Evolutionary conservation across 2,113 vertebrate species (phyloP), one percentile per base, ranked within the genome.

Genomic region (Lamprotornis superbus): DNA sequence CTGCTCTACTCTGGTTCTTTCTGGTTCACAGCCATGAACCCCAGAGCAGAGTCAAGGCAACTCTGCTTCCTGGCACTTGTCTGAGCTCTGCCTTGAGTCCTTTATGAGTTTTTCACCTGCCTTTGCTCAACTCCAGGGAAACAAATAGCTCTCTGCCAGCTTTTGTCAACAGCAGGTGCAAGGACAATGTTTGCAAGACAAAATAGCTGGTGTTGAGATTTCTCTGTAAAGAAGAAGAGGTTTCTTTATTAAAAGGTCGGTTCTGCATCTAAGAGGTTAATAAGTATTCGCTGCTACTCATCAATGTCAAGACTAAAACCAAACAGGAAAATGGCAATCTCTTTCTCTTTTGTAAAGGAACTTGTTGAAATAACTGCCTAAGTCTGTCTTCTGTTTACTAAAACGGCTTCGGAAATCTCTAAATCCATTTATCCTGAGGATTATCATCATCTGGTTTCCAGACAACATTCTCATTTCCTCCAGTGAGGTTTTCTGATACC

Each of bases 381-480:
- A 96, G 82, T 95, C 97, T 95, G 89, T 80, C 90, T 80, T 97
- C 70, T 97, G 95, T 97, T 98, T 97, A 97, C 94, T 93, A 97
- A 95, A 97, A 97, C 3, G 10, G 78, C 89, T 94, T 97, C 9
- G 7, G 95, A 97, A 97, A 97, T 96, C 92, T 92, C 93, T 96
- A 97, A 97, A 96, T 95, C 96, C 96, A 97, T 97, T 97, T 95
- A 97, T 97, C 97, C 94, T 78, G 64, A 84, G 94, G 95, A 96
- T 97, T 94, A 96, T 96, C 94, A 90, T 92, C 96, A 95, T 97
- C 96, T 96, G 92, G 95, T 97, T 97, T 97, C 93, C 94, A 97
- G 97, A 96, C 96, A 97, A 97, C 94, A 91, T 97, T 96, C 97
- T 97, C 93, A 95, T 97, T 97, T 97, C 95, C 95, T 96, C 94